Conservation (phyloP, 2,113 vertebrate species). For the Saguinus imperator region DNA sequence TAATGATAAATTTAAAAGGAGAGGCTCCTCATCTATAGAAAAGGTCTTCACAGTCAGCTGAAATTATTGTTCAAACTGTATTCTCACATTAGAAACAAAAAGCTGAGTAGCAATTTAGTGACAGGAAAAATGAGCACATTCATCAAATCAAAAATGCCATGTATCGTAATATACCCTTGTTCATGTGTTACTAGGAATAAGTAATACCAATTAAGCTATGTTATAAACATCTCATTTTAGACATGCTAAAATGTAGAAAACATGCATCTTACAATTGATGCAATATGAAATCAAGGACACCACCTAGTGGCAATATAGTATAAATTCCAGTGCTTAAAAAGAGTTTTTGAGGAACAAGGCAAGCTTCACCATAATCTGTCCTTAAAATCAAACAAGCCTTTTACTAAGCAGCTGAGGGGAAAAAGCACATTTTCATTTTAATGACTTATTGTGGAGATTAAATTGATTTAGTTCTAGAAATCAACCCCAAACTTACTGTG, state of each 20-base stretch:
- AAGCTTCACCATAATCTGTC: background rate
- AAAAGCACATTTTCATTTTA: background rate
- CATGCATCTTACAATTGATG: background rate
- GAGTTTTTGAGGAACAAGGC: no score
- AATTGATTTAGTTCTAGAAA: background rate
- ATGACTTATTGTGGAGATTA: background rate
- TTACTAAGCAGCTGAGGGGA: background rate
- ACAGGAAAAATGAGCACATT: background rate
- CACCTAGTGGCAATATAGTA: conserved; percentile 31
- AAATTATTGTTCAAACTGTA: background rate
- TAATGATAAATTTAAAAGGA: background rate
- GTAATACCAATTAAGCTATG: background rate
- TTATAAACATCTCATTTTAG: background rate
- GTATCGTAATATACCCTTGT: background rate
- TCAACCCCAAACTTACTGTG: conserved; percentile 69
- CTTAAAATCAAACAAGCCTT: background rate
- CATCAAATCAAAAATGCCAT: background rate
- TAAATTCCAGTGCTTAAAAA: background rate
- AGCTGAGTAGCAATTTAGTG: background rate
- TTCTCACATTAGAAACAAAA: background rate
- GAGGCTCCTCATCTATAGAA: background rate
- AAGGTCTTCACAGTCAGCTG: background rate
- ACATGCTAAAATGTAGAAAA: background rate
- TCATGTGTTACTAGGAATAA: background rate
- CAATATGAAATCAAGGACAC: background rate